Conservation (phyloP, 1,140 invertebrate genomes). For the Nymphalis io region DNA sequence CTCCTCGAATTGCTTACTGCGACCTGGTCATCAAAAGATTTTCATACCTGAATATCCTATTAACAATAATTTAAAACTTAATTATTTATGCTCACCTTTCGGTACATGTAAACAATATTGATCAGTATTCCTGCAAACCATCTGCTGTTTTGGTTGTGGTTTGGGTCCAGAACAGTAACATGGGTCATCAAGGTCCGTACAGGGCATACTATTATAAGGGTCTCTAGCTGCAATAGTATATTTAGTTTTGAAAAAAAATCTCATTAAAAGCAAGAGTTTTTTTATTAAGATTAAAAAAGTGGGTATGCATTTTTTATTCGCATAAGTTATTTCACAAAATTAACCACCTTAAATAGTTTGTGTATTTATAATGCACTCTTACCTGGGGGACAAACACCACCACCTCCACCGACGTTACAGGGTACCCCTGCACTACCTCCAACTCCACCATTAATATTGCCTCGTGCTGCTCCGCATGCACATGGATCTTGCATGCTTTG, state of each 20-base stretch:
- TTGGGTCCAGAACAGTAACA: slow-evolving; percentile 71
- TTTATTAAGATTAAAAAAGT: too few relatives aligned
- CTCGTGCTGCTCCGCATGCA: slow-evolving; percentile 57
- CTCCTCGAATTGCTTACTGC: slow-evolving; percentile 71
- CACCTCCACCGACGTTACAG: slow-evolving; percentile 38
- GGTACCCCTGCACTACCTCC: slow-evolving; percentile 28
- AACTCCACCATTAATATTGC: slow-evolving; percentile 8
- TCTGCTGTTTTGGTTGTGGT: slow-evolving; percentile 48
- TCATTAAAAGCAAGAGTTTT: too few relatives aligned
- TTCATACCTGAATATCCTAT: slow-evolving; percentile 34
- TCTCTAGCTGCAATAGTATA: slow-evolving; percentile 50
- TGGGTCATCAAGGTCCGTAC: slow-evolving; percentile 65
- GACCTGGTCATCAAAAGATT: slow-evolving; percentile 74
- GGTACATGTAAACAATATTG: slow-evolving; percentile 73
- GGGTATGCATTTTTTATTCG: background rate
- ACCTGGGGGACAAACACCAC: slow-evolving; percentile 56
- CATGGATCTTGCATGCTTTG: slow-evolving; percentile 64
- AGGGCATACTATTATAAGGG: slow-evolving; percentile 67
- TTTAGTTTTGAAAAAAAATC: background rate
- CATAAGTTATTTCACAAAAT: too few relatives aligned
- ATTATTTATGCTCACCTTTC: slow-evolving; percentile 61
- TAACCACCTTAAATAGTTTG: too few relatives aligned
- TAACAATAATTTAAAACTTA: slow-evolving; percentile 17
- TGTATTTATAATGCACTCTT: slow-evolving; percentile 2
- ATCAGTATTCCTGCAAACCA: slow-evolving; percentile 68